Base-by-base conservation (phyloP, 2,888 invertebrate species). In the Rhaphigaster nebulosa region DNA sequence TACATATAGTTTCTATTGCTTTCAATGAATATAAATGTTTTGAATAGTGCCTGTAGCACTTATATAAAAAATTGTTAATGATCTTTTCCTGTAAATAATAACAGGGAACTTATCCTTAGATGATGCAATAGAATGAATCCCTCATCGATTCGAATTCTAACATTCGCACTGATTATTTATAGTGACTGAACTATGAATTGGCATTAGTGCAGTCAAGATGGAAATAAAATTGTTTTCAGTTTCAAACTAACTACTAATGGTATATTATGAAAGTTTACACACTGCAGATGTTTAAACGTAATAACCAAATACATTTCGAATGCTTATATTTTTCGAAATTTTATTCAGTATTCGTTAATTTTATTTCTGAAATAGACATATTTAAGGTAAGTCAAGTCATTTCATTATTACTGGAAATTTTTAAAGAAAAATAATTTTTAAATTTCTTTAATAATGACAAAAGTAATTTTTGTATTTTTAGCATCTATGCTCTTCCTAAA, bases 241-340 rank as follows among this genome's bases (percentile, higher is more conserved):
- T 60, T 60, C n/a, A 60, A 60, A 60, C 60, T 60, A 60, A 60
- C n/a, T 60, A n/a, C n/a, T n/a, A n/a, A n/a, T n/a, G n/a, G n/a
- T n/a, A n/a, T n/a, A n/a, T n/a, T n/a, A n/a, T n/a, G n/a, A n/a
- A n/a, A n/a, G n/a, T n/a, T n/a, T n/a, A n/a, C n/a, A n/a, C n/a
- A n/a, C n/a, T n/a, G n/a, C n/a, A n/a, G n/a, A n/a, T n/a, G n/a
- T n/a, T n/a, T n/a, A n/a, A n/a, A n/a, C n/a, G n/a, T n/a, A n/a
- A n/a, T n/a, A n/a, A n/a, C n/a, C n/a, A n/a, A n/a, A n/a, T n/a
- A n/a, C n/a, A n/a, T n/a, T n/a, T n/a, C n/a, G n/a, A n/a, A n/a
- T n/a, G n/a, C n/a, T n/a, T n/a, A n/a, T n/a, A n/a, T n/a, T n/a
- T n/a, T n/a, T n/a, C n/a, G n/a, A n/a, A n/a, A n/a, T n/a, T n/a